These are phyloP conservation scores for Agrotis exclamationis DNA, from an alignment of 2,888 invertebrate genomes.

Conservation along the genomic window DNA sequence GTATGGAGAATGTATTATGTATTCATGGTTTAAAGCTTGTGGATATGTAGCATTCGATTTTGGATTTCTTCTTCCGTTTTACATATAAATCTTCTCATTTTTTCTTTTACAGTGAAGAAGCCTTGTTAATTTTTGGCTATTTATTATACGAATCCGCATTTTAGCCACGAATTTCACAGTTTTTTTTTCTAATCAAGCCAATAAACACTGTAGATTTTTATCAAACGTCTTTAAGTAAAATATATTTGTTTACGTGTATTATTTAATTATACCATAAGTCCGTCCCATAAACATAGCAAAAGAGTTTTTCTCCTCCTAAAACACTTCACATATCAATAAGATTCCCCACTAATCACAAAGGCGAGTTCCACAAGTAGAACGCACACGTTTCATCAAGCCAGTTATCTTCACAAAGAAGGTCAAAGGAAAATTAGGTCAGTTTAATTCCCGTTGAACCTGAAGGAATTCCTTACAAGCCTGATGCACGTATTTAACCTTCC, in stretches of 20 bases:
- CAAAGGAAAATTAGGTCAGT: conserved; percentile 70
- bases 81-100: not conserved
- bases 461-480: conserved; percentile 67
- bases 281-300: not conserved
- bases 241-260: no score
- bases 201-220: not conserved
- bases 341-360: conserved; percentile 37
- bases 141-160: no score
- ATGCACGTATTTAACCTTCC: conserved; percentile 64
- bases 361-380: conserved; percentile 42
- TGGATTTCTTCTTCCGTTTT: not conserved
- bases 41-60: not conserved
- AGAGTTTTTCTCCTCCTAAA: not conserved
- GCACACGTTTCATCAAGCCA: conserved; percentile 52
- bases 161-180: no score
- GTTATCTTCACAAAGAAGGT: conserved; percentile 62
- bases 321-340: conserved; percentile 15
- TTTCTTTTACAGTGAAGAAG: no score
- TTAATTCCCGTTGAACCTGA: conserved; percentile 66
- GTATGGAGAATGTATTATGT: not conserved
- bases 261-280: not conserved
- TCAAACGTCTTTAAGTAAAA: not conserved
- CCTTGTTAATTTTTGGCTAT: no score
- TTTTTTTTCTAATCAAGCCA: not conserved
- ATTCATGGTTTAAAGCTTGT: conserved; percentile 2